Conservation (phyloP, 2,888 invertebrate species). For the Meliscaeva auricollis region DNA sequence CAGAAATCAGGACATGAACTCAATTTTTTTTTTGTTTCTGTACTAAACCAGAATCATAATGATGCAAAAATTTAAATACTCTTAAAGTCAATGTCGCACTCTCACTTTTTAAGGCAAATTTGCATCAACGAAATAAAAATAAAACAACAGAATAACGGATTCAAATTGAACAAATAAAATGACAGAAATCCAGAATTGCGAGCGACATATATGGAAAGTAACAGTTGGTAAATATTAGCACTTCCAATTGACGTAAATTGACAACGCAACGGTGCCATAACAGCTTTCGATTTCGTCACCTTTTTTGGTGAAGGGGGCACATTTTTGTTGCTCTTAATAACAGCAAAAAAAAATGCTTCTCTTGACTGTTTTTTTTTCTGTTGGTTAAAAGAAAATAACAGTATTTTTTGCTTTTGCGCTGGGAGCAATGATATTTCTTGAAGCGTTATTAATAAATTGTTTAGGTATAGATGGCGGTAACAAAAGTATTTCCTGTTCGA, state of each 20-base stretch:
- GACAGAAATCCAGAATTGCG: neutral
- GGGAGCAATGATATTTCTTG: constrained; percentile 4
- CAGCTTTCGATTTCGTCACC: constrained; percentile 65
- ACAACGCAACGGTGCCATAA: constrained; percentile 28
- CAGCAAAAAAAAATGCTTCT: neutral
- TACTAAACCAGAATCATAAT: constrained; percentile 1
- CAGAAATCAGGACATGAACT: constrained; percentile 57
- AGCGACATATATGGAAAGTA: constrained; percentile 41
- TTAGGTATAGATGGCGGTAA: constrained; percentile 20
- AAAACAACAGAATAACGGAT: constrained; percentile 17
- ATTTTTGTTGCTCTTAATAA: constrained; percentile 3
- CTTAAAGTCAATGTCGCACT: constrained; percentile 31
- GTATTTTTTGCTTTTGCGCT: neutral
- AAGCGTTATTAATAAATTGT: constrained; percentile 22
- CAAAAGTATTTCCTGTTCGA: constrained; percentile 10
- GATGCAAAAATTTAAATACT: neutral
- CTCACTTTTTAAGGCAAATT: neutral
- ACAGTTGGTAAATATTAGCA: constrained; percentile 70
- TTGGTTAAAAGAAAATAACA: constrained; percentile 1
- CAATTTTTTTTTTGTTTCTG: constrained; percentile 5
- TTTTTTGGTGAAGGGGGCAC: neutral
- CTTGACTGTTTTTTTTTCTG: neutral
- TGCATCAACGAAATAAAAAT: neutral
- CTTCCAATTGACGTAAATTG: constrained; percentile 64
- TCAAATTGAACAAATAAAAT: constrained; percentile 30